Base-by-base conservation (phyloP, 2,113 vertebrate genomes). In the Murina feae region DNA sequence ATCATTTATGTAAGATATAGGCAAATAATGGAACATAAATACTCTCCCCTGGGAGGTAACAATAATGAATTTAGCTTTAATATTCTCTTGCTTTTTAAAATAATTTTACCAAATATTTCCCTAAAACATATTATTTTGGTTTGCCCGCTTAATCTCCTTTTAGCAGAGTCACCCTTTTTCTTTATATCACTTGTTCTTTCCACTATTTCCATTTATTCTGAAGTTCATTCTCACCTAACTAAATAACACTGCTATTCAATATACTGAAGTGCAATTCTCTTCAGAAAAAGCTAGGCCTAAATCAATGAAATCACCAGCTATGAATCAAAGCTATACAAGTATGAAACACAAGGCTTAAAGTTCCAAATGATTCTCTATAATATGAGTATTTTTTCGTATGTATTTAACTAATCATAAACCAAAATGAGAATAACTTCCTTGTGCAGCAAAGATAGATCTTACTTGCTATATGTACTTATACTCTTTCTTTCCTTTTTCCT, bases 21-120 rank as follows among this genome's bases (percentile, higher is more conserved):
- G 87, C 17, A 74, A 89, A 72, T n/a, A 82, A 81, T 7, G 23
- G 32, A 79, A 55, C 39, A 78, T 78, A 93, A 85, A 82, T 28
- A 93, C n/a, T 82, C 51, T 75, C 47, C 32, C 13, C 66, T 68
- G 4, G 47, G 39, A 53, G 10, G 17, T 32, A 97, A 89, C 16
- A 66, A 86, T 68, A 58, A 0, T 74, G 8, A 86, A 92, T 37
- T 86, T 75, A 79, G 8, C 69, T 84, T 96, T 65, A 82, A 53
- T 21, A 76, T 69, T 71, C 76, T 58, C 9, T 78, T 93, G 44
- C 14, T 88, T 90, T 65, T 90, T 37, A 84, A 95, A 96, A 72
- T 66, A 92, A 92, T 63, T 89, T 66, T 92, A 63, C 14, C 47
- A 95, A 80, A 75, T 72, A 9, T 91, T 72, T 81, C 58, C 74